These are phyloP conservation scores for Amiota minor DNA, from an alignment of 2,888 invertebrate genomes.

Conservation along the genomic window DNA sequence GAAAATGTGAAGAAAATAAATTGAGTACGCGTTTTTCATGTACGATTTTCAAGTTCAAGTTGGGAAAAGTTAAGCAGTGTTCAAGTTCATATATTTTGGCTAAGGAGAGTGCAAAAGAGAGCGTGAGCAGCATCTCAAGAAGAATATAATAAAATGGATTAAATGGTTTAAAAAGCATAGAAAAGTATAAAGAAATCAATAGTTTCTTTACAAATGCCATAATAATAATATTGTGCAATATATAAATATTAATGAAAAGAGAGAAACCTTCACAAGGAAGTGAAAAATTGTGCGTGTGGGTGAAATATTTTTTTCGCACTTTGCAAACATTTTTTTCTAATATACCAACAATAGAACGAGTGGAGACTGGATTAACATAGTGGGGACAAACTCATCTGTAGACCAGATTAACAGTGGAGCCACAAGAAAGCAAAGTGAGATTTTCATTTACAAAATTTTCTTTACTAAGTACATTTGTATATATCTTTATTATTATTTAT, in stretches of 20 bases:
- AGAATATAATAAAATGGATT: slow-evolving; percentile 1
- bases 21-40: too few relatives aligned
- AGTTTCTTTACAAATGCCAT: too few relatives aligned
- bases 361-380: slow-evolving; percentile 27
- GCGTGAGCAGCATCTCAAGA: neutral
- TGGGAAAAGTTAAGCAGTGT: too few relatives aligned
- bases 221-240: too few relatives aligned
- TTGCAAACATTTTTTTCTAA: slow-evolving; percentile 58
- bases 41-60: too few relatives aligned
- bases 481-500: too few relatives aligned
- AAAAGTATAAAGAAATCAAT: neutral
- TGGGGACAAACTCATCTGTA: slow-evolving; percentile 8
- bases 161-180: slow-evolving; percentile 18
- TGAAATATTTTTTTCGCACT: slow-evolving; percentile 61
- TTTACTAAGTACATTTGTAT: too few relatives aligned
- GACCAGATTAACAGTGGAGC: neutral
- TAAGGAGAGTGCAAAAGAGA: neutral
- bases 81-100: neutral
- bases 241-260: too few relatives aligned
- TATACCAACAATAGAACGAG: slow-evolving; percentile 24
- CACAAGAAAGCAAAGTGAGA: too few relatives aligned
- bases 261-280: neutral
- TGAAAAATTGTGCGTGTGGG: slow-evolving; percentile 40
- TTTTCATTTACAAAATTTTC: too few relatives aligned
- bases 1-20: too few relatives aligned